These are phyloP conservation scores for Axea sp. DNA, from an alignment of 2,888 invertebrate genomes.

Conservation along the genomic window DNA sequence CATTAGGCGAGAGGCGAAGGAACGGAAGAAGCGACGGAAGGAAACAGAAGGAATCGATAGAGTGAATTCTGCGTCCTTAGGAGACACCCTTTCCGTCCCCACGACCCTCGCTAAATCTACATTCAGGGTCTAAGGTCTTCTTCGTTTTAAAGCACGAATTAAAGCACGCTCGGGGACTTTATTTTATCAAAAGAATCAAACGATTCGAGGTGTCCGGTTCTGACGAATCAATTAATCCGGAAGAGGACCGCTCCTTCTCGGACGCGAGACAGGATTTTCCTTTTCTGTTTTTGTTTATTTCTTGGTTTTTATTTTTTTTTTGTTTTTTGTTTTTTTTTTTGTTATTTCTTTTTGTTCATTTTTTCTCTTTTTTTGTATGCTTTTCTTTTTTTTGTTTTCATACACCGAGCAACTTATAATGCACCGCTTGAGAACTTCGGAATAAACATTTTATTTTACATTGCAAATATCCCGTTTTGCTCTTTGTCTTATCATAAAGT, in stretches of 20 bases:
- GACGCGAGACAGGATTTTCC: too few relatives aligned
- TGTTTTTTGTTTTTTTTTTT: too few relatives aligned
- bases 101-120: slow-evolving; percentile 34
- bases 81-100: slow-evolving; percentile 48
- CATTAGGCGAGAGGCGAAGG: slow-evolving; percentile 62
- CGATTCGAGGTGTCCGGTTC: slow-evolving; percentile 15
- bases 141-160: slow-evolving; percentile 51
- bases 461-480: slow-evolving; percentile 32
- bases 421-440: neutral
- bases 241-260: too few relatives aligned
- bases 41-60: slow-evolving; percentile 62
- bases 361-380: too few relatives aligned
- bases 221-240: slow-evolving; percentile 40
- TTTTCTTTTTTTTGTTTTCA: neutral
- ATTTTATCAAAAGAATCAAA: slow-evolving; percentile 45
- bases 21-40: too few relatives aligned
- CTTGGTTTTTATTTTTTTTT: too few relatives aligned
- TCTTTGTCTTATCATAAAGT: slow-evolving; percentile 51
- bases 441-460: slow-evolving; percentile 47
- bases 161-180: slow-evolving; percentile 34
- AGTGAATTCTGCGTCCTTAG: slow-evolving; percentile 59
- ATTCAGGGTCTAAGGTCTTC: slow-evolving; percentile 8
- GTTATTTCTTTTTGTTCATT: too few relatives aligned
- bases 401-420: neutral
- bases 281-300: too few relatives aligned